Evolutionary conservation across 2,888 invertebrate genomes (phyloP).

Genomic region (Drosophila nr. perissopoda): DNA sequence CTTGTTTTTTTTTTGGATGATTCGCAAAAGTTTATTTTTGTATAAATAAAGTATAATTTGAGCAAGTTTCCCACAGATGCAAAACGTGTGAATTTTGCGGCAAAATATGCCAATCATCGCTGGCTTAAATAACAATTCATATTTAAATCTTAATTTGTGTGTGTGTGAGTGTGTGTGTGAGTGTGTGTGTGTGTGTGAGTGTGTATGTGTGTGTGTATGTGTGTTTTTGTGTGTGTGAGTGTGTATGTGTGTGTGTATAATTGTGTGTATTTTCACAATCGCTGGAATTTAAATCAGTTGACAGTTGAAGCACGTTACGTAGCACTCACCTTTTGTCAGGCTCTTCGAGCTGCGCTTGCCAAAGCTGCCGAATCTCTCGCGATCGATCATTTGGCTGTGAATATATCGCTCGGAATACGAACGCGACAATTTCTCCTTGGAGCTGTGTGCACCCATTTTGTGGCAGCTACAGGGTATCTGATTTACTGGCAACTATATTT

Average conservation of each 20-base stretch:
- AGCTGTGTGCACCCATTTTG: slow-evolving; percentile 91
- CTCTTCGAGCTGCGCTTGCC: slow-evolving; percentile 87
- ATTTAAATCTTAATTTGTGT: neutral
- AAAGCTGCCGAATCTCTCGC: slow-evolving; percentile 90
- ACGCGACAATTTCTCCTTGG: slow-evolving; percentile 90
- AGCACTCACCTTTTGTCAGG: slow-evolving; percentile 72
- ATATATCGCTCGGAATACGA: slow-evolving; percentile 87
- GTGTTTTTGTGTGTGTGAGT: too few relatives aligned
- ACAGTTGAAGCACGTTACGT: neutral
- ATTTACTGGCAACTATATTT: neutral
- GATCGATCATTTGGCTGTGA: slow-evolving; percentile 87
- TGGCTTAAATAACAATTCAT: neutral
- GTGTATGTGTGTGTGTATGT: neutral
- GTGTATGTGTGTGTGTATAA: too few relatives aligned
- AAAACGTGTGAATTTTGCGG: slow-evolving; percentile 9
- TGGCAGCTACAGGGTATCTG: neutral
- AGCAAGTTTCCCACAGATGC: neutral
- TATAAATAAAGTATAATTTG: neutral
- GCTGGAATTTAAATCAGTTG: neutral
- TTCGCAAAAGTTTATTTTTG: neutral
- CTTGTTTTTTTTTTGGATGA: neutral
- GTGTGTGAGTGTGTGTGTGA: neutral
- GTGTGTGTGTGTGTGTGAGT: neutral
- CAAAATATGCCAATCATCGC: slow-evolving; percentile 12
- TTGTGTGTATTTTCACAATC: neutral